These are phyloP conservation scores for Philopedon plagiatum DNA, from an alignment of 2,888 invertebrate genomes.

Conservation along the genomic window DNA sequence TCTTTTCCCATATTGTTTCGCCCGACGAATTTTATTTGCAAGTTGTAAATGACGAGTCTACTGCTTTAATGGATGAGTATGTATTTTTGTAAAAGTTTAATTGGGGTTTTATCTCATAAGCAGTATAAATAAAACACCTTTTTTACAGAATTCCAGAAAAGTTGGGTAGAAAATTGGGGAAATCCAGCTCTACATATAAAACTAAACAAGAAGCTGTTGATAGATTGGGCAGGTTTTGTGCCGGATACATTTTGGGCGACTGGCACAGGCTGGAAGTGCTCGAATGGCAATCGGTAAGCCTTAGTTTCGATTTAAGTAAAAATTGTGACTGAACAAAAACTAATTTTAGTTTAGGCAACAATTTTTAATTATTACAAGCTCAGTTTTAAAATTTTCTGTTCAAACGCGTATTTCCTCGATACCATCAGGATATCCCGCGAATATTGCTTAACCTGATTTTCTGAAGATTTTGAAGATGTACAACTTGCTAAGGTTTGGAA, in stretches of 20 bases:
- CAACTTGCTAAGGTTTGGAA: too few species aligned
- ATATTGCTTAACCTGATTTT: too few species aligned
- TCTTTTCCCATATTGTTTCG: constrained; percentile 56
- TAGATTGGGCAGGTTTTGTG: constrained; percentile 55
- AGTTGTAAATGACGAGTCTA: constrained; percentile 47
- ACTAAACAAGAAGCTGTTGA: constrained; percentile 52
- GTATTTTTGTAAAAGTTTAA: too few species aligned
- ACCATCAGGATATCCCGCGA: too few species aligned
- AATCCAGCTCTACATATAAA: background rate
- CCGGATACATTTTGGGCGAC: constrained; percentile 45
- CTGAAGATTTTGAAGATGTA: too few species aligned
- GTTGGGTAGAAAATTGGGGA: constrained; percentile 47
- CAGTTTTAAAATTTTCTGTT: too few species aligned
- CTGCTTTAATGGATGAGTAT: constrained; percentile 24
- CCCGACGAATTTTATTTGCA: constrained; percentile 60
- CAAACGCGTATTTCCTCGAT: too few species aligned
- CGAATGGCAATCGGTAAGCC: constrained; percentile 55
- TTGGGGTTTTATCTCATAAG: too few species aligned
- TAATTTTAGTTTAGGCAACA: too few species aligned
- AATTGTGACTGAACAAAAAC: background rate
- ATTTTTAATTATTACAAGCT: too few species aligned
- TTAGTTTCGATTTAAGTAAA: background rate
- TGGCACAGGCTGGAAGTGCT: constrained; percentile 57
- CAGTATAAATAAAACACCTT: background rate
- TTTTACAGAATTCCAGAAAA: constrained; percentile 48